Evolutionary conservation across 2,888 invertebrate genomes (phyloP), one percentile per base, ranked within the genome.

Genomic region (Acrobasis consociella): DNA sequence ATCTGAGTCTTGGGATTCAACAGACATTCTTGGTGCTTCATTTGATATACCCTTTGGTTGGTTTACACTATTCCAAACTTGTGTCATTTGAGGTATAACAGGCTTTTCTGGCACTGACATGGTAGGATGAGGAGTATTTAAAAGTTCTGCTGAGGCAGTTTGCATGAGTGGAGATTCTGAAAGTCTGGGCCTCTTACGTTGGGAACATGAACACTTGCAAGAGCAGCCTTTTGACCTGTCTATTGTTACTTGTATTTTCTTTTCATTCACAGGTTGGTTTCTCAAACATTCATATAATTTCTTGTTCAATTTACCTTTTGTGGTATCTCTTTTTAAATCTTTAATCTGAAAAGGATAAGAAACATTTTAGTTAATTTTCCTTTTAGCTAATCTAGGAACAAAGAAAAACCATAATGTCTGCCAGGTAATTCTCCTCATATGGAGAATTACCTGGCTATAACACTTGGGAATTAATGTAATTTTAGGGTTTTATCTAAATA

Each of bases 241-340:
- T 16, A 71, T 2, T 8, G 65, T 66, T 31, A 85, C 82, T 78
- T 90, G 90, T 1, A 79, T 67, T 72, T 84, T 86, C 67, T 88
- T 89, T 49, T 84, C 83, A 76, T 88, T 89, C 64, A 66, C 67
- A 67, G 86, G 83, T 60, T 83, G 80, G 67, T 71, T 80, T 50
- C 76, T 77, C 11, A 92, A 78, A 67, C 80, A 87, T 16, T 86
- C 85, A 76, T 82, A 83, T 53, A 92, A 74, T 63, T 81, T 85
- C 65, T 74, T 86, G 62, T 85, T 78, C 17, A 92, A 69, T 73
- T 79, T 84, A 7, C 89, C 87, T 64, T 82, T 86, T 62, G 79
- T 80, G 31, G 88, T 91, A 63, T 88, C 85, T 49, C 66, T 77
- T 78, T 91, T 89, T 50, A 92, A 73, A 68, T 87, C 82, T 65